Percentiles rank a stretch among this genome's conserved stretches.
Conservation (phyloP, 1,140 invertebrate species). For the Brachionus paranguensis region DNA sequence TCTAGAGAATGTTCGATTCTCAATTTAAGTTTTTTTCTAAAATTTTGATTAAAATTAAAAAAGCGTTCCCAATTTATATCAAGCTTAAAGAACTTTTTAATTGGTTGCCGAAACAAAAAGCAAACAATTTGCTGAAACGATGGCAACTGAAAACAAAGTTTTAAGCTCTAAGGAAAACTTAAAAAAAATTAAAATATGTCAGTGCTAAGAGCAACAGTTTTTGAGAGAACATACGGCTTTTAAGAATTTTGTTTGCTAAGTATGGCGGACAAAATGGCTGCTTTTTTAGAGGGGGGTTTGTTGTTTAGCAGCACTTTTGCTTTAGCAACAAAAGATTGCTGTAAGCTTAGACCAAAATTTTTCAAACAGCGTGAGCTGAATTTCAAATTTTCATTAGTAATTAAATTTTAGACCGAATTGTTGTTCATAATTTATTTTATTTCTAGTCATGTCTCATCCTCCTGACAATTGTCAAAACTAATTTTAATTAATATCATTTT, state of each 20-base stretch:
- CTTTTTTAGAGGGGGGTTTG: background rate
- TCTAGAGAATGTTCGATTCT: constrained; percentile 41
- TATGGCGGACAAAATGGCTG: background rate
- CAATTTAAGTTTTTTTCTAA: constrained; percentile 31
- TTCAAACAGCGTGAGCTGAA: background rate
- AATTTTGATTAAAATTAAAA: background rate
- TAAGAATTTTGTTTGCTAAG: background rate
- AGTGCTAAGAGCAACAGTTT: background rate
- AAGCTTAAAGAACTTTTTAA: background rate
- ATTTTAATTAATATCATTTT: background rate
- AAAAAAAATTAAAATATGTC: background rate
- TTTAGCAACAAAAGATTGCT: background rate
- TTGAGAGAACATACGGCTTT: background rate
- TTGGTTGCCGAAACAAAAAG: background rate
- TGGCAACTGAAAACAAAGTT: background rate
- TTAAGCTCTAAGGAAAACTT: background rate
- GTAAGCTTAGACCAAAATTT: background rate
- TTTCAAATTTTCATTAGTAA: background rate
- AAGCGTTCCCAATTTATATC: background rate
- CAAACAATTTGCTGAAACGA: constrained; percentile 3
- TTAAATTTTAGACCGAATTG: background rate
- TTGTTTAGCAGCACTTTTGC: background rate
- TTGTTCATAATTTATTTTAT: background rate
- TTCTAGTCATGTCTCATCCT: background rate
- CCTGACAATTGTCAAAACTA: background rate